Evolutionary conservation across 2,797 vertebrate species (phyloP).

Genomic region (Momotus momota): DNA sequence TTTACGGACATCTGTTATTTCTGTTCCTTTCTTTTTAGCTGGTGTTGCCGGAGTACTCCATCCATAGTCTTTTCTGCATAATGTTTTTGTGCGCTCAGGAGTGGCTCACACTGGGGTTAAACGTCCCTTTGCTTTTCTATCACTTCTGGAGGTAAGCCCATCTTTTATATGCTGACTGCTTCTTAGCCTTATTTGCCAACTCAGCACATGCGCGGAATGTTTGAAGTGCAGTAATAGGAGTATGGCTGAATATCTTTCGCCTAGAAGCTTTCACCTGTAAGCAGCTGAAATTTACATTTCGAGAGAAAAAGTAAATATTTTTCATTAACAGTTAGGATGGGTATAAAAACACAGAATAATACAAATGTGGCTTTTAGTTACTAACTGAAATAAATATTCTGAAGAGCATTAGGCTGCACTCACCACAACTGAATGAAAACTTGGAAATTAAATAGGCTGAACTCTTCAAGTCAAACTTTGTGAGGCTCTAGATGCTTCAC

Average conservation of each 20-base stretch:
- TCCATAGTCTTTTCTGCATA: slow-evolving; percentile 97
- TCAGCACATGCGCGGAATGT: neutral
- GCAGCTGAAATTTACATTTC: neutral
- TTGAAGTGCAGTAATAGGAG: neutral
- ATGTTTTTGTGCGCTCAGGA: slow-evolving; percentile 98
- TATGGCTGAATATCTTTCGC: neutral
- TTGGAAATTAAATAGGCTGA: neutral
- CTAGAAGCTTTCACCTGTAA: neutral
- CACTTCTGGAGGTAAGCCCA: slow-evolving; percentile 96
- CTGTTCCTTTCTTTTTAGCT: slow-evolving; percentile 79
- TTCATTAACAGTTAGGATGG: neutral
- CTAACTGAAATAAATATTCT: neutral
- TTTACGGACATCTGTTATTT: slow-evolving; percentile 27
- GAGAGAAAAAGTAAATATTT: neutral
- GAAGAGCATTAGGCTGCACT: neutral
- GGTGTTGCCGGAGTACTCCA: slow-evolving; percentile 96
- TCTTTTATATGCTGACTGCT: neutral
- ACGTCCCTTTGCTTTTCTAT: slow-evolving; percentile 95
- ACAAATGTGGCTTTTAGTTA: neutral
- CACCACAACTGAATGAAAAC: neutral
- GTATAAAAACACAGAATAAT: neutral
- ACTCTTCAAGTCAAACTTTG: neutral
- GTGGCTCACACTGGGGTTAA: slow-evolving; percentile 96
- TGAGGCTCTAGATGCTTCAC: neutral
- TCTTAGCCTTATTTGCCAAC: neutral